phyloP scores from a whole-genome alignment of 2,888 invertebrate species.

The Coelinius sp. region DNA sequence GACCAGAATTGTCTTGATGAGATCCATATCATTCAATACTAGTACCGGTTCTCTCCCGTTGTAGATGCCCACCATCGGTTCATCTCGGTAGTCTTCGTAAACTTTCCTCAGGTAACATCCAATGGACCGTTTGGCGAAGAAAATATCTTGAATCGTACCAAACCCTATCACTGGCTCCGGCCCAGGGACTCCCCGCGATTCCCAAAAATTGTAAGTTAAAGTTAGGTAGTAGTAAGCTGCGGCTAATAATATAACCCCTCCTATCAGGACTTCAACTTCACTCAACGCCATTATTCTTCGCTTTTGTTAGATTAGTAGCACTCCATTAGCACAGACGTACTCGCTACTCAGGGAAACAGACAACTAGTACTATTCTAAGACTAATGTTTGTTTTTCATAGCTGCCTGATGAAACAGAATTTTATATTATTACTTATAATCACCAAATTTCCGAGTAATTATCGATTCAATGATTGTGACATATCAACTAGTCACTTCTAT shows the following conservation, averaged over 20 bases:
- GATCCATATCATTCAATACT: conserved; percentile 41
- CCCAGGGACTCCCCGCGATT: conserved; percentile 64
- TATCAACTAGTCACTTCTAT: too few relatives aligned
- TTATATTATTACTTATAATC: too few relatives aligned
- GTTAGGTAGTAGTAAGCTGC: not conserved
- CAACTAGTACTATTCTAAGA: too few relatives aligned
- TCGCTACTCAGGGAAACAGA: too few relatives aligned
- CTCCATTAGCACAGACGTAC: too few relatives aligned
- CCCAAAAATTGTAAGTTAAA: conserved; percentile 65
- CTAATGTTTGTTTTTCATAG: too few relatives aligned
- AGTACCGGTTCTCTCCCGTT: conserved; percentile 32
- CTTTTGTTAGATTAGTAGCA: too few relatives aligned
- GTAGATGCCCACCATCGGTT: conserved; percentile 66
- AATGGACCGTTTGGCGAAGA: conserved; percentile 3
- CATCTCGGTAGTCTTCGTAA: conserved; percentile 39
- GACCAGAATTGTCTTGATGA: conserved; percentile 40
- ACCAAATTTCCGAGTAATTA: too few relatives aligned
- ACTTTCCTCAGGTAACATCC: conserved; percentile 30
- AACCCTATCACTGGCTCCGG: conserved; percentile 61
- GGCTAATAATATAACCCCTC: not conserved
- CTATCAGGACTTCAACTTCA: not conserved
- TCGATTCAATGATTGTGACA: too few relatives aligned
- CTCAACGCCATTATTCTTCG: too few relatives aligned
- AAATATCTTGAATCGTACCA: conserved; percentile 61
- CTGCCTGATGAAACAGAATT: too few relatives aligned